Evolutionary conservation across 2,888 invertebrate genomes (phyloP).

Genomic region (Eristalinus sepulchralis): DNA sequence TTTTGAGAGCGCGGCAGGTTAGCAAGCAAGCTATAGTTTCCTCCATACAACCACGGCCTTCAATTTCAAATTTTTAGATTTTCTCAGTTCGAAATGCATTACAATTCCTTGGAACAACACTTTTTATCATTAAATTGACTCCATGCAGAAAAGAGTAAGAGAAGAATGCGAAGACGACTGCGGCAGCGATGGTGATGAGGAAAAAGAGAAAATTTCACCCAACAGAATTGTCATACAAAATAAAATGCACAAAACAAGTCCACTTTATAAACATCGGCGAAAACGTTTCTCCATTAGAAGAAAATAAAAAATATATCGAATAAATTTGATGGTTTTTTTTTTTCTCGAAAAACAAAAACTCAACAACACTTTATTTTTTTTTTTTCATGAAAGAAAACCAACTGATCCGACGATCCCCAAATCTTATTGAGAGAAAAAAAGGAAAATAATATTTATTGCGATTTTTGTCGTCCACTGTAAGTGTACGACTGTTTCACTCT

Average conservation of each 20-base stretch:
- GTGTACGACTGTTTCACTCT: slow-evolving; percentile 47
- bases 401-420: slow-evolving; percentile 69
- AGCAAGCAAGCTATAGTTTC: background rate
- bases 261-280: slow-evolving; percentile 39
- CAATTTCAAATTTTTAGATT: slow-evolving; percentile 11
- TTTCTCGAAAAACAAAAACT: slow-evolving; percentile 57
- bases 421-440: slow-evolving; percentile 68
- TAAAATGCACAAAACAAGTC: slow-evolving; percentile 49
- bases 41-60: slow-evolving; percentile 43
- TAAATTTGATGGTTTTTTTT: background rate
- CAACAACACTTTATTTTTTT: slow-evolving; percentile 59
- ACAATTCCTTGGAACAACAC: slow-evolving; percentile 35
- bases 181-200: slow-evolving; percentile 56
- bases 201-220: slow-evolving; percentile 68
- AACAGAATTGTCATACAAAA: slow-evolving; percentile 54
- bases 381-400: slow-evolving; percentile 56
- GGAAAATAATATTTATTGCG: slow-evolving; percentile 70
- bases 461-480: slow-evolving; percentile 65
- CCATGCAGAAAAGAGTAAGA: slow-evolving; percentile 49
- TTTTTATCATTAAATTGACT: slow-evolving; percentile 53
- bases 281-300: background rate
- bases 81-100: slow-evolving; percentile 19
- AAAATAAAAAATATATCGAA: background rate
- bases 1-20: slow-evolving; percentile 9
- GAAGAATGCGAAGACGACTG: slow-evolving; percentile 55